Conservation (phyloP, 2,888 invertebrate genomes). For the Erpobdella octoculata region DNA sequence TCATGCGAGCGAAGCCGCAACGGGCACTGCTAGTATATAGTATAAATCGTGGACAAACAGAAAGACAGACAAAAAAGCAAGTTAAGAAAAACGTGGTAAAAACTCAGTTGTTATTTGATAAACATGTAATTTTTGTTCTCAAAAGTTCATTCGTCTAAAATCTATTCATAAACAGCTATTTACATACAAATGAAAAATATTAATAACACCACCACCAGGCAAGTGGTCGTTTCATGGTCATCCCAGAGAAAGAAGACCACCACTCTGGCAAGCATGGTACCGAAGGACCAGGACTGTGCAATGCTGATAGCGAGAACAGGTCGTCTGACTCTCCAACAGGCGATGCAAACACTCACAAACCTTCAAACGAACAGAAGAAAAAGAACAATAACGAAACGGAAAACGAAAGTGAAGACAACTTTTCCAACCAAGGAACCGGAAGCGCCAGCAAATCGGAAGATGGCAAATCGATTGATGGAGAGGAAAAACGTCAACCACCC, state of each 20-base stretch:
- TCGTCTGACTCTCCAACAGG: not conserved
- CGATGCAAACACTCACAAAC: not conserved
- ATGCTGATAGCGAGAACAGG: not conserved
- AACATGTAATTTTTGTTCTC: too few relatives aligned
- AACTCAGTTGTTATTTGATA: too few relatives aligned
- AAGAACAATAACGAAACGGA: constrained; percentile 9
- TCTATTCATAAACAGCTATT: too few relatives aligned
- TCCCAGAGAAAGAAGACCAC: constrained; percentile 13
- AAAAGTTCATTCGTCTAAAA: too few relatives aligned
- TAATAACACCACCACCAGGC: not conserved
- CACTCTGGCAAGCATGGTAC: not conserved
- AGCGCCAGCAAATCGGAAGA: constrained; percentile 12
- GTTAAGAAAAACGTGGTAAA: too few relatives aligned
- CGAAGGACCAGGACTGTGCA: not conserved
- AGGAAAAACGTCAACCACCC: constrained; percentile 6
- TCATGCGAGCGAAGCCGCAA: too few relatives aligned
- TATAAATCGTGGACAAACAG: too few relatives aligned
- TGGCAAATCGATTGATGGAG: constrained; percentile 3
- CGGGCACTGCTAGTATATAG: too few relatives aligned
- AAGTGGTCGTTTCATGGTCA: constrained; percentile 15
- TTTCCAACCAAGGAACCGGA: not conserved
- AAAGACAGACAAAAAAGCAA: too few relatives aligned
- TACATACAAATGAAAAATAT: too few relatives aligned
- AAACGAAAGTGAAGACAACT: not conserved
- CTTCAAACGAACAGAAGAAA: not conserved